Evolutionary conservation across 1,140 invertebrate genomes (phyloP).

Genomic region (Drosophila lacteicornis): DNA sequence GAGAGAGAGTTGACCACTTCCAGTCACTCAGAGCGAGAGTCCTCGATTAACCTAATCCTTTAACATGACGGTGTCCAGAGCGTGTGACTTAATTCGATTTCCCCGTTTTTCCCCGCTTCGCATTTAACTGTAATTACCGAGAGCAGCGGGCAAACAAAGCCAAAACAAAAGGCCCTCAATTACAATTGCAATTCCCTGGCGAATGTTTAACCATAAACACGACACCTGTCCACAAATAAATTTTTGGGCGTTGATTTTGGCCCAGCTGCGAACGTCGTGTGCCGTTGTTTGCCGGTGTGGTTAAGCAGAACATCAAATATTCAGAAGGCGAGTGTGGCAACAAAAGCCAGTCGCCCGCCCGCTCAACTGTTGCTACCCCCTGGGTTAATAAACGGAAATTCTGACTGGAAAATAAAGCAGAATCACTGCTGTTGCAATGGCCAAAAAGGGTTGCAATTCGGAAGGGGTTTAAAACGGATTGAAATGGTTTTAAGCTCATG

Average conservation of each 20-base stretch:
- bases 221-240: conserved; percentile 51
- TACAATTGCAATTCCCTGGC: conserved; percentile 47
- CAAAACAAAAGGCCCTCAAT: conserved; percentile 39
- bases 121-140: conserved; percentile 20
- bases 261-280: not conserved
- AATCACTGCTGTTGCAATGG: conserved; percentile 2
- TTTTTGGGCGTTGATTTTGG: conserved; percentile 38
- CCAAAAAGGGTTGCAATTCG: not conserved
- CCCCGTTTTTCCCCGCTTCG: not conserved
- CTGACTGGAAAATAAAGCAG: not conserved
- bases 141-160: conserved; percentile 8
- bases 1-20: conserved; percentile 21
- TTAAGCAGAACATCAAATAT: conserved; percentile 46
- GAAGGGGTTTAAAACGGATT: not conserved
- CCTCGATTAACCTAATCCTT: conserved; percentile 35
- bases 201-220: conserved; percentile 52
- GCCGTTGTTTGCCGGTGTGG: conserved; percentile 1
- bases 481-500: no score
- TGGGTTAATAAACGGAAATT: conserved; percentile 16
- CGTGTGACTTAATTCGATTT: conserved; percentile 34
- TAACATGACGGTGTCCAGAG: not conserved
- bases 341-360: conserved; percentile 7
- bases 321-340: conserved; percentile 33
- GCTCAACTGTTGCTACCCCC: conserved; percentile 17
- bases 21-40: not conserved